Base-by-base conservation (phyloP, 2,113 vertebrate genomes). In the Abramis brama region DNA sequence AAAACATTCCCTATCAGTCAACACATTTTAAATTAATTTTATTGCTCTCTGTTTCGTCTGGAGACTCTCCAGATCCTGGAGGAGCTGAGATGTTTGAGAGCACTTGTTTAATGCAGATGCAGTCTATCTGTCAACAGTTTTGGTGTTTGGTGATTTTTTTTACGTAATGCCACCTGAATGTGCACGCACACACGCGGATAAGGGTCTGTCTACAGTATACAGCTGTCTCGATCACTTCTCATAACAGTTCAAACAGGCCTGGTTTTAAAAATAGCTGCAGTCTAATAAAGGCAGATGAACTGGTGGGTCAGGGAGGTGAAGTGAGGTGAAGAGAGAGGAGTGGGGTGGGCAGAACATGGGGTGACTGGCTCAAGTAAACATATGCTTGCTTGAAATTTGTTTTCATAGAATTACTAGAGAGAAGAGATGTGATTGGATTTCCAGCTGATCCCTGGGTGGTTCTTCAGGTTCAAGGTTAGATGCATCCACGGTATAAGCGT, bases 281-380 rank as follows among this genome's bases (percentile, higher is more conserved):
- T 73, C 60, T 47, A 87, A 82, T 85, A 82, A 81, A 60, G 47
- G 60, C 39, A 74, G 79, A 60, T 85, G 78, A 78, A 85, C 70
- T 82, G 60, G 71, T 74, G 64, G 88, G 78, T 89, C 85, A 82
- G 78, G 50, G 50, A 76, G 88, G 85, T 85, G 78, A 86, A 19
- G 23, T 25, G n/a, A 81, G 60, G 75, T 77, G 47, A 77, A 77
- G 60, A 81, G n/a, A 64, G 23, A 39, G 27, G 23, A 13, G 23
- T 5, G 4, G 77, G 55, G 76, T 57, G 52, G 50, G 27, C 73
- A 45, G 39, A 55, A 74, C 76, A 19, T 62, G 45, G 83, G 85
- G 73, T 75, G 33, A 71, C 12, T 25, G n/a, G 77, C 60, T 68
- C 76, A 79, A 68, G 71, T 73, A 85, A 89, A 85, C 85, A 86